phyloP scores from a whole-genome alignment of 2,113 vertebrate genomes.

The Leptosomus discolor region DNA sequence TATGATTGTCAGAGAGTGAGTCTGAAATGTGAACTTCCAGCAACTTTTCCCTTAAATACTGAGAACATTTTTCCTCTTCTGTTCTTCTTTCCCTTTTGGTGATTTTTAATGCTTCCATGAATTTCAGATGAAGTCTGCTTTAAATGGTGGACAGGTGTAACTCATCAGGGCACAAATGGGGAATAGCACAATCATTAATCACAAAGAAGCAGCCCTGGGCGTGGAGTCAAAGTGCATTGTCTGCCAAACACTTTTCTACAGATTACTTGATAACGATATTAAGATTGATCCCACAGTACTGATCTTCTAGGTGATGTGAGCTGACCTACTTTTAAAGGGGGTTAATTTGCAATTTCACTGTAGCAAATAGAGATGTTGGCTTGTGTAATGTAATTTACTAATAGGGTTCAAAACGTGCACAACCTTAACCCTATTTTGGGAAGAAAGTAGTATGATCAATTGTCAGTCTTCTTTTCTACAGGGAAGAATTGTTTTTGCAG shows the following conservation, averaged over 20 bases:
- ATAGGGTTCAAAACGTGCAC: not conserved
- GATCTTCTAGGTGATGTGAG: constrained; percentile 2
- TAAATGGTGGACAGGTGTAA: constrained; percentile 3
- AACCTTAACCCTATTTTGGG: not conserved
- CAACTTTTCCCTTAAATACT: not conserved
- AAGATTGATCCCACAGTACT: constrained; percentile 35
- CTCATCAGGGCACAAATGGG: not conserved
- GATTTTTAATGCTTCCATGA: not conserved
- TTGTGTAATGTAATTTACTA: not conserved
- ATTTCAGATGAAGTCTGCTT: not conserved
- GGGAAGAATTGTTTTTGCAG: not conserved
- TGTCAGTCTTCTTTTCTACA: not conserved
- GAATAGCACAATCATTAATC: constrained; percentile 28
- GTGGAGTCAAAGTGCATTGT: not conserved
- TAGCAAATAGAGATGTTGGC: not conserved
- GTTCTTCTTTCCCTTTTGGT: not conserved
- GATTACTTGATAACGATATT: constrained; percentile 36
- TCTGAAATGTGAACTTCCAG: not conserved
- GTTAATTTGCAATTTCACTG: constrained; percentile 57
- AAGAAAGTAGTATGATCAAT: not conserved
- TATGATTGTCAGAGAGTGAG: not conserved
- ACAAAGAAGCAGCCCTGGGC: not conserved
- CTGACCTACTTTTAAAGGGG: constrained; percentile 29
- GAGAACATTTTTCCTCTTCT: not conserved
- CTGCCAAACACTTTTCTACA: not conserved